A percentile compares a stretch with the other conserved stretches of the same genome.
Evolutionary conservation across 2,797 vertebrate genomes (phyloP).

Genomic region (Apogon hyalosoma): DNA sequence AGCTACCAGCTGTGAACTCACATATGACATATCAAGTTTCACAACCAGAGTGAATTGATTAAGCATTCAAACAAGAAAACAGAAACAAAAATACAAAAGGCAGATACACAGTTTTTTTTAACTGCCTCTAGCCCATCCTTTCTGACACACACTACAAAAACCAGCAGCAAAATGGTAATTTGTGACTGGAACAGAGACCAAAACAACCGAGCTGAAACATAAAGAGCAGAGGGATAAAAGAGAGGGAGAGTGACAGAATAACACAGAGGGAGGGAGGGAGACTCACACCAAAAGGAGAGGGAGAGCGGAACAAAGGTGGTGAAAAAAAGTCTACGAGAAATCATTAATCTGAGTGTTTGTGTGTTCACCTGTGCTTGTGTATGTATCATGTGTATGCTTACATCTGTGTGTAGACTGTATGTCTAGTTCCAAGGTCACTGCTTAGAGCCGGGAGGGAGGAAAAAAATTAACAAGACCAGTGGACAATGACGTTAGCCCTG

Average conservation of each 20-base stretch:
- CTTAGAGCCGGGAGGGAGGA: constrained; percentile 56
- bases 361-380: constrained; percentile 20
- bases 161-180: constrained; percentile 25
- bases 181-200: constrained; percentile 36
- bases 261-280: constrained; percentile 11
- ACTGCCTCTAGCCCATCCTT: not conserved
- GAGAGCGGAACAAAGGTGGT: constrained; percentile 11
- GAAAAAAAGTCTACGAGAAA: constrained; percentile 40
- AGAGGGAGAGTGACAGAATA: constrained; percentile 20
- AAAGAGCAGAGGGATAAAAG: constrained; percentile 28
- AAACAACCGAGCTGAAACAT: constrained; percentile 40
- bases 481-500: constrained; percentile 75
- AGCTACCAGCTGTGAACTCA: not conserved
- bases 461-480: constrained; percentile 71
- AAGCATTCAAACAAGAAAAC: no score
- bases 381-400: constrained; percentile 45
- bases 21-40: not conserved
- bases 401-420: constrained; percentile 56
- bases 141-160: constrained; percentile 22
- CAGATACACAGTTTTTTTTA: constrained; percentile 1
- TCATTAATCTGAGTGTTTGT: constrained; percentile 50
- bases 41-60: no score
- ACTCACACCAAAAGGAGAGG: not conserved
- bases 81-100: not conserved
- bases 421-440: constrained; percentile 77